Evolutionary conservation across 2,113 vertebrate species (phyloP).

Genomic region (Nothobranchius furzeri): DNA sequence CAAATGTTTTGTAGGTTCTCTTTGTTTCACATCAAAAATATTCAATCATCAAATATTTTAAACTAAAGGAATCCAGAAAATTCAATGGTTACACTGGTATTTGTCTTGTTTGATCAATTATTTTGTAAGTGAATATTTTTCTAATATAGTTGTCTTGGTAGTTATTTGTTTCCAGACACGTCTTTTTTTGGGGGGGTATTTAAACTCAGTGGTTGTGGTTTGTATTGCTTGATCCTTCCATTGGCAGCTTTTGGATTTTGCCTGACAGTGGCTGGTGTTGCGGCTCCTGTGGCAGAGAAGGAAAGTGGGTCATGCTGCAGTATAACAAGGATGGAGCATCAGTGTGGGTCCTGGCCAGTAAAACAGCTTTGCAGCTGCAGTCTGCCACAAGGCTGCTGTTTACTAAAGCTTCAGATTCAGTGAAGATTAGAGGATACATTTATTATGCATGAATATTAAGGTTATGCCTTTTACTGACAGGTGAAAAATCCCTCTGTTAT

Average conservation of each 20-base stretch:
- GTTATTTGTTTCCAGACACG: constrained; percentile 7
- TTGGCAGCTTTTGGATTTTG: constrained; percentile 37
- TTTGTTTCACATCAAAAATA: too few species aligned
- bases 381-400: constrained; percentile 46
- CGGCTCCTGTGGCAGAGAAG: constrained; percentile 44
- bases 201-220: constrained; percentile 21
- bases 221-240: constrained; percentile 26
- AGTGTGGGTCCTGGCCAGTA: constrained; percentile 63
- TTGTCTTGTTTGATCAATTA: not conserved
- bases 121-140: not conserved
- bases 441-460: not conserved
- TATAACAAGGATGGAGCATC: constrained; percentile 68
- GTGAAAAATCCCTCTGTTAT: not conserved
- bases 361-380: constrained; percentile 61
- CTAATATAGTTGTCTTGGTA: not conserved
- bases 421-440: constrained; percentile 13
- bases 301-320: constrained; percentile 79
- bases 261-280: constrained; percentile 46
- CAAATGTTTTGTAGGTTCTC: too few species aligned
- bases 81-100: not conserved
- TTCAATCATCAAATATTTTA: too few species aligned
- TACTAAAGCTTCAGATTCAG: constrained; percentile 30
- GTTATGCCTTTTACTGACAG: constrained; percentile 4
- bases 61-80: too few species aligned
- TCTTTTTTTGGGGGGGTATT: not conserved